phyloP scores from a whole-genome alignment of 2,797 vertebrate genomes.

The Rhinoraja longicauda region DNA sequence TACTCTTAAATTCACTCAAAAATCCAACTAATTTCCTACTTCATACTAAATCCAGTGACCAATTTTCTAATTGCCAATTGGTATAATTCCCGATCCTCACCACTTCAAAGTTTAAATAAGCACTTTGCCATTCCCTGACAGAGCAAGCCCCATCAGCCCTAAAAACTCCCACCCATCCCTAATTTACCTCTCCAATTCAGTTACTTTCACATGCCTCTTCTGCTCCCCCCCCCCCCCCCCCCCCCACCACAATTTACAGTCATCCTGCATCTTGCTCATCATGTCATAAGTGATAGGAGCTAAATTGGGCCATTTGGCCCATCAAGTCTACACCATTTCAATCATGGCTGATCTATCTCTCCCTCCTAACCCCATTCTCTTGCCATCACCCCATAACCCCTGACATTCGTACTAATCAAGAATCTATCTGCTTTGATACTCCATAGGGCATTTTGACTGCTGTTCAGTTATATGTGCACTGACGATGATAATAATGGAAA shows the following conservation, averaged over 20 bases:
- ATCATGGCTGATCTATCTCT: not conserved
- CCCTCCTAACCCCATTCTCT: not conserved
- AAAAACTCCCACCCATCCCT: not conserved
- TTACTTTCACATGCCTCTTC: not conserved
- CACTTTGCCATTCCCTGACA: not conserved
- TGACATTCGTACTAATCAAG: no score
- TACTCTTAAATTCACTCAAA: not conserved
- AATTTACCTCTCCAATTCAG: not conserved
- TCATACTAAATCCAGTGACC: not conserved
- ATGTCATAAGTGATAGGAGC: no score
- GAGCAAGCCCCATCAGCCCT: not conserved
- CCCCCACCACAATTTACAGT: not conserved
- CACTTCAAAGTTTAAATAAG: not conserved
- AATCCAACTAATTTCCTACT: not conserved
- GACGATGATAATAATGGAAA: not conserved
- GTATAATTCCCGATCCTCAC: not conserved
- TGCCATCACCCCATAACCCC: no score
- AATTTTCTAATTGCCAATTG: not conserved
- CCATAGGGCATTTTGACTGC: not conserved
- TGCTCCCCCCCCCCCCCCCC: no score
- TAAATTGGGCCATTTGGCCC: no score
- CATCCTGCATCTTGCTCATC: not conserved
- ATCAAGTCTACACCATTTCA: no score
- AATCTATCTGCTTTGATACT: not conserved
- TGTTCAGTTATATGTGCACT: not conserved